Evolutionary conservation across 2,888 invertebrate genomes (phyloP).

Genomic region (Pterostichus madidus): DNA sequence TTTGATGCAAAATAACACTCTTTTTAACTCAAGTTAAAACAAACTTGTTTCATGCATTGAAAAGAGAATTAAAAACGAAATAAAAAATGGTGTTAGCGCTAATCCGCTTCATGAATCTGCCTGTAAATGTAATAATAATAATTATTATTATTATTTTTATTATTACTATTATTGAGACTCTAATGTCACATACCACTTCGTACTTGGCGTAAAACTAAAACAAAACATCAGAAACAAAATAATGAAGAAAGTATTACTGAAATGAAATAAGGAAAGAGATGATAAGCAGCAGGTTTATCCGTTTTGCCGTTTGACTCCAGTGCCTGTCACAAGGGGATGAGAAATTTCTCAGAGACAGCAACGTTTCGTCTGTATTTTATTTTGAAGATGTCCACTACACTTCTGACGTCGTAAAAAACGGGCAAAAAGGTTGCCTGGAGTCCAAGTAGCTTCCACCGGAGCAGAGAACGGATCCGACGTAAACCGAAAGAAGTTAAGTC

Average conservation of each 20-base stretch:
- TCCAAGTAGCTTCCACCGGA: not conserved
- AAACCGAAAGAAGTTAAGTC: slow-evolving; percentile 63
- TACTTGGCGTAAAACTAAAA: no score
- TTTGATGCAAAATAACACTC: no score
- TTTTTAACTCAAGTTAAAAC: no score
- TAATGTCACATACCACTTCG: no score
- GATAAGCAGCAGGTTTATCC: slow-evolving; percentile 20
- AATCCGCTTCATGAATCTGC: no score
- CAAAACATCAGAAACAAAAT: slow-evolving; percentile 14
- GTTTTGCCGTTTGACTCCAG: slow-evolving; percentile 22
- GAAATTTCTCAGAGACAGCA: slow-evolving; percentile 53
- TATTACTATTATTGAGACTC: no score
- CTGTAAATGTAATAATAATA: no score
- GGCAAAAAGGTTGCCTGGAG: slow-evolving; percentile 44
- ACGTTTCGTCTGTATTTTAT: slow-evolving; percentile 58
- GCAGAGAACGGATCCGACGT: slow-evolving; percentile 36
- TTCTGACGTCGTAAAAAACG: slow-evolving; percentile 59
- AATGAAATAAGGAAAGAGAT: slow-evolving; percentile 36
- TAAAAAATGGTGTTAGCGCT: no score
- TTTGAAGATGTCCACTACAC: slow-evolving; percentile 61
- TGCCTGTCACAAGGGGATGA: not conserved
- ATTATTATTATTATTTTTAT: no score
- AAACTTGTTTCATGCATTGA: no score
- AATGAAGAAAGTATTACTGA: slow-evolving; percentile 27
- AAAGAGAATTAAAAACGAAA: no score